Conservation (phyloP, 2,113 vertebrate genomes). For the Lasiurus borealis region DNA sequence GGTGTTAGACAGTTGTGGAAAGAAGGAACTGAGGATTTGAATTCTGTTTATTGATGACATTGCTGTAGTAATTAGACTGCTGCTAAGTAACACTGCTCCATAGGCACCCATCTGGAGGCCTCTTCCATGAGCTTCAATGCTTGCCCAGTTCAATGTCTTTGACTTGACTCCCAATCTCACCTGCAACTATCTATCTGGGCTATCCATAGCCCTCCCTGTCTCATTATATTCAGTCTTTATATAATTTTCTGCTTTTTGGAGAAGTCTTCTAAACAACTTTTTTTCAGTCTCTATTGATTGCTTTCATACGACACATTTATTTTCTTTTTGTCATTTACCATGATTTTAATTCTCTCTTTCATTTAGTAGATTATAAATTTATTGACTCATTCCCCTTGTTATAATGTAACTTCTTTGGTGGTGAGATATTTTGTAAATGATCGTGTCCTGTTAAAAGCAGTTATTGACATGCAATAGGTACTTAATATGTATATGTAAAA, state of each 20-base stretch:
- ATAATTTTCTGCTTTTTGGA: background rate
- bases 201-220: background rate
- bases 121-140: background rate
- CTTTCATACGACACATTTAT: background rate
- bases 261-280: background rate
- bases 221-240: background rate
- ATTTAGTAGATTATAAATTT: background rate
- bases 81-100: background rate
- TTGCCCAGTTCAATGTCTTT: background rate
- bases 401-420: background rate
- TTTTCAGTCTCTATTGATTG: background rate
- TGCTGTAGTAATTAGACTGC: background rate
- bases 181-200: fast-evolving
- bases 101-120: fast-evolving
- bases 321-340: background rate
- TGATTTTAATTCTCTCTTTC: background rate
- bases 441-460: background rate
- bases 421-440: background rate
- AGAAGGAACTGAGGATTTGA: background rate
- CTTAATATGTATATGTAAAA: background rate
- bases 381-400: background rate
- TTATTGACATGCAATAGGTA: background rate
- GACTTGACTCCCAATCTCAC: background rate
- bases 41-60: background rate
- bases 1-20: background rate